These are phyloP conservation scores for Dufourea novaeangliae DNA, from an alignment of 1,140 invertebrate genomes.

Conservation along the genomic window DNA sequence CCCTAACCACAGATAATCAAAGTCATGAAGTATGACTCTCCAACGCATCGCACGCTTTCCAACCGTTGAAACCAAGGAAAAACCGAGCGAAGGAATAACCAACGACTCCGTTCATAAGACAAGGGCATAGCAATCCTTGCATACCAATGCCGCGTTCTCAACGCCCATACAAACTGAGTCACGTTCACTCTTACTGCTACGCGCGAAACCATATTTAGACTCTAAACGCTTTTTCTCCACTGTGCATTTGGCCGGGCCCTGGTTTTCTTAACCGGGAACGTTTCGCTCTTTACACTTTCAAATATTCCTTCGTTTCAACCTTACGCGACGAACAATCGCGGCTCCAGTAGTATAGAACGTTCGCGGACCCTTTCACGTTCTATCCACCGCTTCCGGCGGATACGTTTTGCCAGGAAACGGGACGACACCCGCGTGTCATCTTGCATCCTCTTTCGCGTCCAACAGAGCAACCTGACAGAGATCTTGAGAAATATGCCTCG, in stretches of 20 bases:
- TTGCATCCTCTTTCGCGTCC: constrained; percentile 38
- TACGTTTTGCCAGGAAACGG: constrained; percentile 31
- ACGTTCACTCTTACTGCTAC: constrained; percentile 47
- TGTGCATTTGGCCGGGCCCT: constrained; percentile 16
- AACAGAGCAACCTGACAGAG: neutral
- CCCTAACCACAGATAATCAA: constrained; percentile 1
- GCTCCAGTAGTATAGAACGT: constrained; percentile 1
- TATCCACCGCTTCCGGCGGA: constrained; percentile 53
- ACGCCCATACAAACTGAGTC: constrained; percentile 57
- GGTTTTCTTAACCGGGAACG: constrained; percentile 26
- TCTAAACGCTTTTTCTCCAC: constrained; percentile 14
- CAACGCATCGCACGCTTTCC: constrained; percentile 30
- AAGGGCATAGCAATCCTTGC: constrained; percentile 42
- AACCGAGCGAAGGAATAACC: constrained; percentile 23
- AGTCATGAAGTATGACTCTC: constrained; percentile 1
- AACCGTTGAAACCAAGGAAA: constrained; percentile 28
- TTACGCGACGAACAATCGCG: constrained; percentile 39
- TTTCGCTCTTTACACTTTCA: constrained; percentile 49
- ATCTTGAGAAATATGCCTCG: constrained; percentile 26
- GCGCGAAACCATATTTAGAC: constrained; percentile 18
- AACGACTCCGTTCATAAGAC: constrained; percentile 38
- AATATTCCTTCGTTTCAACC: constrained; percentile 42
- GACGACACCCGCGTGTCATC: constrained; percentile 47
- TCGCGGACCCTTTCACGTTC: constrained; percentile 34
- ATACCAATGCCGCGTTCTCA: constrained; percentile 43